Evolutionary conservation across 2,797 vertebrate genomes (phyloP), one percentile per base, ranked within the genome.

Genomic region (Rhinella marina): DNA sequence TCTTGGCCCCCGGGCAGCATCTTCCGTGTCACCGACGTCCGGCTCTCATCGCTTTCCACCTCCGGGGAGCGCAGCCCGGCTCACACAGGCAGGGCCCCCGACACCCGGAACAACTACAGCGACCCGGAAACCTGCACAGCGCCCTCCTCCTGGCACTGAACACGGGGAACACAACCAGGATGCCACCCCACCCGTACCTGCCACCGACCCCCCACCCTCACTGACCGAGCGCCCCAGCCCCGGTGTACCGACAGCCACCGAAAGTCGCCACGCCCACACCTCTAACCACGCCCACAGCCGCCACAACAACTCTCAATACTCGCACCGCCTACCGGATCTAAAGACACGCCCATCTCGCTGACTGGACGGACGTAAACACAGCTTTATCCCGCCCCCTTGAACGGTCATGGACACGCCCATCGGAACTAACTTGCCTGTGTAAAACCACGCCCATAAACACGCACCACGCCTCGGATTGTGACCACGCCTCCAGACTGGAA

Each of bases 41-140:
- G 2, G 23, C 62, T 77, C 61, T 78, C 32, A 61, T 77, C 14
- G 52, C 59, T 62, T 10, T 10, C 48, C 66, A 62, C 68, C 75
- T 52, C 75, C 48, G 7, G 64, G n/a, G 54, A 78, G 86, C 86
- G 56, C 32, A 52, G 19, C 80, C 73, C 59, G 23, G 75, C 12
- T n/a, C 54, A 17, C 77, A 73, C 48, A 70, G 68, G 0, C 79
- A 78, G 81, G 83, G 41, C 57, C 84, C 73, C 83, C 86, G 54
- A 62, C 29, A 88, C 87, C 87, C 88, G 88, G 88, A 88, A 88
- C 88, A 62, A 86, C 78, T 76, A 75, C 27, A 29, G 68, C 72
- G 78, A 88, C 84, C 88, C 88, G 88, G 88, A 88, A 87, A 88
- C 88, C 68, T 32, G 78, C 87, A 0, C 23, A 27, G 56, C 29